Evolutionary conservation across 2,113 vertebrate species (phyloP), one percentile per base, ranked within the genome.

Genomic region (Rhynchopsitta pachyrhyncha): DNA sequence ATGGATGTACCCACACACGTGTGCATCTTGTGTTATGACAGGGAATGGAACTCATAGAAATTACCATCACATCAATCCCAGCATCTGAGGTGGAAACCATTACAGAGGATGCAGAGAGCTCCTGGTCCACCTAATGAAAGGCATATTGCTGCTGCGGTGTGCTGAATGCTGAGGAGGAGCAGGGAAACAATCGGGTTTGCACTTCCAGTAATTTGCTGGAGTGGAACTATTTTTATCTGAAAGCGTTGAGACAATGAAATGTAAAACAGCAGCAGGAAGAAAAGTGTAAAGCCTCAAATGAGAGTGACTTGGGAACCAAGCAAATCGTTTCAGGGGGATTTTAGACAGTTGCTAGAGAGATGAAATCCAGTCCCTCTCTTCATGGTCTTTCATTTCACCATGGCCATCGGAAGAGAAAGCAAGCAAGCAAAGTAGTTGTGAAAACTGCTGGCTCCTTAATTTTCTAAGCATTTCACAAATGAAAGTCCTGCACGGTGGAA

Each of bases 161-260:
- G 59, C 90, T 63, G 80, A 33, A 23, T 37, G 67, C 70, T 75
- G 90, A 77, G 81, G 80, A 84, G 33, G 52, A 39, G 37, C 73
- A 66, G 62, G 49, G 50, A 78, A 64, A 53, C 50, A 81, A 75
- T 69, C 86, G 73, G 33, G 33, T 49, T 75, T 73, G 39, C 44
- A 60, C 33, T 89, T 31, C 29, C 42, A 42, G 92, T 44, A 62
- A 79, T 79, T 88, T 89, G 57, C 29, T 37, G 59, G 89, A 55
- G 69, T 27, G 35, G 83, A 79, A 67, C 78, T 83, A 23, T 95
- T 96, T 94, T 81, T 1, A 0, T 67, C 71, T 82, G 90, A 47
- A 90, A 94, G 86, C 41, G n/a, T 44, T 5, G 86, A 78, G 86
- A 91, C 74, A 93, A 91, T 46, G 31, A 86, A 95, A 82, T 79